These are phyloP conservation scores for Tetragonula clypearis DNA, from an alignment of 1,140 invertebrate genomes.

Conservation along the genomic window DNA sequence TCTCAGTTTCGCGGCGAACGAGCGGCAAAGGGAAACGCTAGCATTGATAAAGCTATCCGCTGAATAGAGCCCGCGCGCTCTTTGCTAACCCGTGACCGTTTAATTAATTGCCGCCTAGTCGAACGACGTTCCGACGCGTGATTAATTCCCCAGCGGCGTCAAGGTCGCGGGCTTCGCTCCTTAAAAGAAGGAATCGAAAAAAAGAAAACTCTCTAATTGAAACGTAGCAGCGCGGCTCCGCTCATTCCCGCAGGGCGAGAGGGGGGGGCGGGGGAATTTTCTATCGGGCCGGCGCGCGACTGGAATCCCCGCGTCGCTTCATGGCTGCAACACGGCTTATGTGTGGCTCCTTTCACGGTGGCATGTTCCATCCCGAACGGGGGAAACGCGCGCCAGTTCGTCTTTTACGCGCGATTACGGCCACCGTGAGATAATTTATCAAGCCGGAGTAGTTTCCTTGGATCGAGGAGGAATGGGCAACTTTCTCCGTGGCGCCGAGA, in stretches of 20 bases:
- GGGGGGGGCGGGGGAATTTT: no score
- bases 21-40: slow-evolving; percentile 38
- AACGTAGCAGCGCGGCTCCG: slow-evolving; percentile 28
- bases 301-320: not conserved
- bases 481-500: not conserved
- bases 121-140: slow-evolving; percentile 24
- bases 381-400: not conserved
- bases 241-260: no score
- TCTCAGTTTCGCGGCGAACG: slow-evolving; percentile 32
- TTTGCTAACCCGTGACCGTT: slow-evolving; percentile 45
- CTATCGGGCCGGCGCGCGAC: no score
- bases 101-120: slow-evolving; percentile 49
- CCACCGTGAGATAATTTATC: not conserved
- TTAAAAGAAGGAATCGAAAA: slow-evolving; percentile 32
- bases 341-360: not conserved
- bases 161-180: slow-evolving; percentile 29
- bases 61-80: slow-evolving; percentile 41
- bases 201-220: slow-evolving; percentile 40
- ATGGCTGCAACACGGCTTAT: no score
- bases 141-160: slow-evolving; percentile 26
- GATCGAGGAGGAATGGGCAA: no score
- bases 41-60: slow-evolving; percentile 52
- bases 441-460: not conserved
- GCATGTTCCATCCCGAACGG: not conserved
- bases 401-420: not conserved